These are phyloP conservation scores for Drosophila subpulchrella DNA, from an alignment of 1,140 invertebrate species.

Conservation along the genomic window DNA sequence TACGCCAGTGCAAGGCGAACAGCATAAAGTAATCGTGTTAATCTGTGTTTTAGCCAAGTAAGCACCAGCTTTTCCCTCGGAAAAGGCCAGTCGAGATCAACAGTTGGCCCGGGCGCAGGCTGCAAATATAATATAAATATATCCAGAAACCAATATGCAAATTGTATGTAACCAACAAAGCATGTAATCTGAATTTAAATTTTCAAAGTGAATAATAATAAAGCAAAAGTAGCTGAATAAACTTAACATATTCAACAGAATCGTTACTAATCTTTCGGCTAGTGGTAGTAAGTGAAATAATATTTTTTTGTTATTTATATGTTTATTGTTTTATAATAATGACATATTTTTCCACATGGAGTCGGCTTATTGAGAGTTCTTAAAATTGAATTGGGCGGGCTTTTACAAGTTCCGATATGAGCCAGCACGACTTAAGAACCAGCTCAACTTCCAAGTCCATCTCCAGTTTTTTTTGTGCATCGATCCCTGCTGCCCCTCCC, in stretches of 20 bases:
- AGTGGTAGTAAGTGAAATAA: too few species aligned
- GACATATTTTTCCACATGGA: too few species aligned
- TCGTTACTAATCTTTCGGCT: neutral
- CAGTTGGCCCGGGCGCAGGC: conserved; percentile 23
- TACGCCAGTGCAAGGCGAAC: conserved; percentile 57
- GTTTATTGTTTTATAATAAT: too few species aligned
- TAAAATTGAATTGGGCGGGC: too few species aligned
- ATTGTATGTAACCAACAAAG: conserved; percentile 70
- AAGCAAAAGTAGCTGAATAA: conserved; percentile 73
- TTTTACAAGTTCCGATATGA: too few species aligned
- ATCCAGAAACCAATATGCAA: conserved; percentile 66
- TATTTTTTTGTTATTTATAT: too few species aligned
- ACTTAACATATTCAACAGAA: conserved; percentile 30
- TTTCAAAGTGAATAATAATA: conserved; percentile 80
- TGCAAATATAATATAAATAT: conserved; percentile 49
- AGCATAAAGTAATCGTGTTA: conserved; percentile 77
- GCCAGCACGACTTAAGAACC: too few species aligned
- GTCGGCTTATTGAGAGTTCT: too few species aligned
- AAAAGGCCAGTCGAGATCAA: conserved; percentile 29
- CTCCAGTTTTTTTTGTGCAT: too few species aligned
- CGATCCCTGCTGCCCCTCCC: too few species aligned
- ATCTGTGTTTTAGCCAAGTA: conserved; percentile 82
- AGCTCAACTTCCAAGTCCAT: too few species aligned
- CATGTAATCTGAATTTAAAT: conserved; percentile 82
- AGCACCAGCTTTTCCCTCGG: conserved; percentile 46